Evolutionary conservation across 2,888 invertebrate genomes (phyloP), one percentile per base, ranked within the genome.

Genomic region (Ethmia dodecea): DNA sequence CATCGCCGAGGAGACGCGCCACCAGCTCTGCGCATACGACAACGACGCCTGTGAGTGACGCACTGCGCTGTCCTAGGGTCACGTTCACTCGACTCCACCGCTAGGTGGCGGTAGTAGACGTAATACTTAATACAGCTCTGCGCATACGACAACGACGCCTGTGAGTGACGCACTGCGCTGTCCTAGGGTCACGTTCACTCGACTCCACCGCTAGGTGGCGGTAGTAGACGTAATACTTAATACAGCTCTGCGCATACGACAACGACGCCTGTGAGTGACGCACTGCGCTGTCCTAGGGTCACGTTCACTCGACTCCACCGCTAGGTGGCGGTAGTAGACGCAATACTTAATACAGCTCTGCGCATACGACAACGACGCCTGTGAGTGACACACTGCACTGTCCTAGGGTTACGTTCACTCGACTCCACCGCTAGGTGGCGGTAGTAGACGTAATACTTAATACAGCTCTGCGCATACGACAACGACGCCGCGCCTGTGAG

Each of bases 101-200:
- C 67, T 2, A 84, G n/a, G n/a, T n/a, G n/a, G n/a, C n/a, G n/a
- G n/a, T n/a, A 86, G 46, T 84, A 86, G 47, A 86, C 86, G 1
- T 55, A 65, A 1, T 72, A 58, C 31, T n/a, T n/a, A n/a, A n/a
- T n/a, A n/a, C 84, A 86, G 44, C 72, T 86, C 2, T 70, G 69
- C 5, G 83, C 83, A 0, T 83, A 83, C 42, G 81, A 86, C 25
- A 80, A 75, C 40, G 83, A 83, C 43, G 45, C 62, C 11, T 83
- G 84, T 84, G 31, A 70, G 78, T 68, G 22, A n/a, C n/a, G n/a
- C n/a, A n/a, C n/a, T 54, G 49, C 83, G 84, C 55, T 68, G 67
- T 5, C 15, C 32, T 20, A 14, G 27, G 20, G n/a, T n/a, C n/a
- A n/a, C n/a, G n/a, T 9, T 78, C 78, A 5, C 70, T 86, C 41